These are phyloP conservation scores for Pandion haliaetus DNA, from an alignment of 2,113 vertebrate genomes.

Conservation along the genomic window DNA sequence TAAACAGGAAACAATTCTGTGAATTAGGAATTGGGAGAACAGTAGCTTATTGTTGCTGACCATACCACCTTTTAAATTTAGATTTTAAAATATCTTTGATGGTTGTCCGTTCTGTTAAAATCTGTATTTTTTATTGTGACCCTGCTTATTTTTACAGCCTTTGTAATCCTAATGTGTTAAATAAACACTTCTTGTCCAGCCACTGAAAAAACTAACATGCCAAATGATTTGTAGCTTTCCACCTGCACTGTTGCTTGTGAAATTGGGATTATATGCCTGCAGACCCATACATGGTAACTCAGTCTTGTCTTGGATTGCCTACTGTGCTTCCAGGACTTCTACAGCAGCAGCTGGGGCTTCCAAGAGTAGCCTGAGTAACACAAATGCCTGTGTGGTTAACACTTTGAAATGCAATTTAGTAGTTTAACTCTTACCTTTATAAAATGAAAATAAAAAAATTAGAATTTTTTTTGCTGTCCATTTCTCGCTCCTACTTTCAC, in stretches of 20 bases:
- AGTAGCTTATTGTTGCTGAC: neutral
- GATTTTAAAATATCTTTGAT: neutral
- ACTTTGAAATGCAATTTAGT: neutral
- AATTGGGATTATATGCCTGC: neutral
- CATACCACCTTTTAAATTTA: neutral
- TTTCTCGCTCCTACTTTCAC: neutral
- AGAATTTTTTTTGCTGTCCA: neutral
- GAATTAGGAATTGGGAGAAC: neutral
- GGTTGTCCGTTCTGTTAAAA: neutral
- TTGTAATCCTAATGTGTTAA: slow-evolving; percentile 17
- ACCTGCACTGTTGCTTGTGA: neutral
- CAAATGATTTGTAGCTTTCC: slow-evolving; percentile 33
- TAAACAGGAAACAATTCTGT: neutral
- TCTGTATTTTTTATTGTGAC: neutral
- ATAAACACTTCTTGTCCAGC: slow-evolving; percentile 26
- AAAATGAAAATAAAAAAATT: neutral
- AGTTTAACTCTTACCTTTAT: neutral
- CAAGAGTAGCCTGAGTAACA: neutral
- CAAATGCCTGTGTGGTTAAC: neutral
- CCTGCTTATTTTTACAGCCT: slow-evolving; percentile 15
- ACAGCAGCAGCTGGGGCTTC: neutral
- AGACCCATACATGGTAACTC: neutral
- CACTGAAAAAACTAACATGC: slow-evolving; percentile 1
- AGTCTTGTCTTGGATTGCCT: neutral
- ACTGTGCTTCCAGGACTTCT: neutral